These are phyloP conservation scores for Biston betularia DNA, from an alignment of 2,888 invertebrate genomes.

Conservation along the genomic window DNA sequence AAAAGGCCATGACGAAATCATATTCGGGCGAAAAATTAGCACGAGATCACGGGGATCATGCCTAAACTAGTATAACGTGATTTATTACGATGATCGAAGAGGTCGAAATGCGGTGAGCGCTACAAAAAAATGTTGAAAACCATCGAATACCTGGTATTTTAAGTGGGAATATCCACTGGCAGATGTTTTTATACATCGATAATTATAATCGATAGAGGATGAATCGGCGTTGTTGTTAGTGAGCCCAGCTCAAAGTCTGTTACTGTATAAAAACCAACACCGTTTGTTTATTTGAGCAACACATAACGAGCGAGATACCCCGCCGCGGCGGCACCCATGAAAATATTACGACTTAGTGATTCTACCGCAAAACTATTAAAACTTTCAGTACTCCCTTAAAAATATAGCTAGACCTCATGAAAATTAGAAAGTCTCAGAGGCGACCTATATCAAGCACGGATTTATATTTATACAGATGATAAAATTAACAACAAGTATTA, in stretches of 20 bases:
- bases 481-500: constrained; percentile 11
- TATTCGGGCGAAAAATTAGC: constrained; percentile 11
- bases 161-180: constrained; percentile 37
- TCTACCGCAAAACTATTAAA: constrained; percentile 71
- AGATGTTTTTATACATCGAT: constrained; percentile 48
- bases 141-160: constrained; percentile 41
- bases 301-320: constrained; percentile 74
- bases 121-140: constrained; percentile 39
- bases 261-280: constrained; percentile 82
- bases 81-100: constrained; percentile 28
- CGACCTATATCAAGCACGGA: constrained; percentile 2
- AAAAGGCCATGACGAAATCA: constrained; percentile 13
- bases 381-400: constrained; percentile 35
- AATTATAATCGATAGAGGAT: constrained; percentile 62
- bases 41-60: constrained; percentile 23
- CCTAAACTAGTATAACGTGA: constrained; percentile 22
- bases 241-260: constrained; percentile 62
- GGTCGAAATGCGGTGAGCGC: constrained; percentile 21
- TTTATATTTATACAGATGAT: background rate
- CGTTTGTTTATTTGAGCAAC: constrained; percentile 80
- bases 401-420: background rate
- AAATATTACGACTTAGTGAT: constrained; percentile 84
- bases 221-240: constrained; percentile 63
- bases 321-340: constrained; percentile 74
- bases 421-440: background rate